Percentiles rank a stretch among this genome's conserved stretches.
Conservation (phyloP, 1,140 invertebrate species). For the Cydia strobilella region DNA sequence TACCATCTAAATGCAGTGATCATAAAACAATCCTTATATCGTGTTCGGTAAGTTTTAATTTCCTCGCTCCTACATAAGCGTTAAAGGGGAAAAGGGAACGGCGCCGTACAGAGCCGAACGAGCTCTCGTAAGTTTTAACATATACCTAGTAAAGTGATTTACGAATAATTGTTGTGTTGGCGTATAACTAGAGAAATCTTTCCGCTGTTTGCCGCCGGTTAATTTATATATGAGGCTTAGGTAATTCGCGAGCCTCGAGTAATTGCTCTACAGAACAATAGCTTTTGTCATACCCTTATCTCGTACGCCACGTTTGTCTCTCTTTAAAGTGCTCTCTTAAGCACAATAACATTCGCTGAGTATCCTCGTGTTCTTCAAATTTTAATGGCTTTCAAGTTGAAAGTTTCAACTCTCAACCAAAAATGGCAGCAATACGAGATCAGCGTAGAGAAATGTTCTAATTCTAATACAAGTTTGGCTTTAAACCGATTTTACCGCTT, state of each 20-base stretch:
- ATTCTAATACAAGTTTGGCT: not conserved
- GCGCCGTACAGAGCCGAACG: slow-evolving; percentile 49
- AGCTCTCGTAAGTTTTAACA: slow-evolving; percentile 79
- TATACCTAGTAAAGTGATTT: slow-evolving; percentile 79
- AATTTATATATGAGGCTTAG: slow-evolving; percentile 80
- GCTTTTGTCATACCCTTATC: slow-evolving; percentile 79
- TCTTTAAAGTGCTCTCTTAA: slow-evolving; percentile 62
- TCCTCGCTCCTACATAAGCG: slow-evolving; percentile 40
- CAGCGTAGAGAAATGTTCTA: not conserved
- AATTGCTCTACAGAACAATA: slow-evolving; percentile 79
- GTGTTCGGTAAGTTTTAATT: slow-evolving; percentile 58
- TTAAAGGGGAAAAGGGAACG: slow-evolving; percentile 58
- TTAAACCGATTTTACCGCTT: slow-evolving; percentile 21
- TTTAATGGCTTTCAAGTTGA: slow-evolving; percentile 31
- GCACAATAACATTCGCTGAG: slow-evolving; percentile 64
- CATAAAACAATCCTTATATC: slow-evolving; percentile 65
- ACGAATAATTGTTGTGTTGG: slow-evolving; percentile 80
- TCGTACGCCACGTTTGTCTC: slow-evolving; percentile 70
- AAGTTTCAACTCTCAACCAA: too few species aligned
- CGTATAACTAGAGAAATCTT: slow-evolving; percentile 80
- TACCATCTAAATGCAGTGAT: slow-evolving; percentile 41
- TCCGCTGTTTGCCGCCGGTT: slow-evolving; percentile 78
- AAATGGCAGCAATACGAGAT: slow-evolving; percentile 30
- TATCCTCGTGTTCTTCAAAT: slow-evolving; percentile 36
- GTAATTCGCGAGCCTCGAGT: slow-evolving; percentile 78